Evolutionary conservation across 2,113 vertebrate genomes (phyloP), one percentile per base, ranked within the genome.

Genomic region (Cyanoliseus patagonus): DNA sequence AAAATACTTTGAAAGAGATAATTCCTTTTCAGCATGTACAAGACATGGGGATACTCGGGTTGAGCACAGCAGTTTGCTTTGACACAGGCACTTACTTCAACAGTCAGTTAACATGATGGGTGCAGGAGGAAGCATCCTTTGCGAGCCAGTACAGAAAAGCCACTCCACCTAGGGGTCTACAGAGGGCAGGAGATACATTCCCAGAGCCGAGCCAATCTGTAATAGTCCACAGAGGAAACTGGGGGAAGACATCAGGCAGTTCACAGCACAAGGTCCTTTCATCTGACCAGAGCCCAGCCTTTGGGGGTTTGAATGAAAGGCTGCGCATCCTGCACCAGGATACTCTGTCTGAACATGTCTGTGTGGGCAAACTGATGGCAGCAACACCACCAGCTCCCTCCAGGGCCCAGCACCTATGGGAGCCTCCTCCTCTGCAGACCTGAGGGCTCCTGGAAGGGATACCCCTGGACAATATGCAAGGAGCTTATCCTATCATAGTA

Each of bases 1-100:
- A 98, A 98, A 98, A 95, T 97, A 97, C 86, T 97, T 83, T 55
- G 59, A 78, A 97, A 94, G 95, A 94, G 78, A 93, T 70, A 82
- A 39, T 76, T 94, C 88, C 75, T 88, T 85, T 97, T 92, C 97
- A 97, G 95, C 95, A 90, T 52, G 52, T 74, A 89, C 88, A 95
- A 86, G 95, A 86, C 83, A 90, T 74, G 64, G 81, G 79, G 62
- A 92, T 83, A 95, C 37, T 78, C 72, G 53, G 70, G 55, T 37
- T 52, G 82, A 94, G 88, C 87, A 93, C 77, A 97, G 95, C 84
- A 86, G 53, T 31, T 47, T 93, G 94, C 91, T 92, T 85, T 67
- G 93, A 90, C 53, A 83, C 9, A 75, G 88, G 80, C 76, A 93
- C 95, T 97, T 94, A 94, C 83, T 94, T 94, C 77, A 88, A 77